Percentiles rank a stretch among this genome's conserved stretches.
These are phyloP conservation scores for Scatophagus argus DNA, from an alignment of 2,113 vertebrate species.

Conservation along the genomic window DNA sequence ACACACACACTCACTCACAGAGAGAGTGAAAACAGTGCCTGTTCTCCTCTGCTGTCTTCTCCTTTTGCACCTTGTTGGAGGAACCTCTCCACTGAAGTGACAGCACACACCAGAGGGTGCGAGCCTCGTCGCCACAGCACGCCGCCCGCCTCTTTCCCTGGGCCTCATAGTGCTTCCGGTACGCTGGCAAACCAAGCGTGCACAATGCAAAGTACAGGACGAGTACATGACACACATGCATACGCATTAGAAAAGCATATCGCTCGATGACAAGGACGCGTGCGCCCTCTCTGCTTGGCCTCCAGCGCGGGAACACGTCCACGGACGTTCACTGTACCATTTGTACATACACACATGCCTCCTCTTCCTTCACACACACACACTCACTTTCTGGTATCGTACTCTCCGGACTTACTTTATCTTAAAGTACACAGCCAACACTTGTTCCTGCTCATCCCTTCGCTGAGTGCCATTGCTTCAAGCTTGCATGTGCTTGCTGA, in stretches of 20 bases:
- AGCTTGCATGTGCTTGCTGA: slow-evolving; percentile 44
- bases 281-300: slow-evolving; percentile 9
- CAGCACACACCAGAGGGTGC: slow-evolving; percentile 70
- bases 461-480: slow-evolving; percentile 29
- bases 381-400: slow-evolving; percentile 12
- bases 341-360: slow-evolving; percentile 23
- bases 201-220: slow-evolving; percentile 37
- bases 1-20: slow-evolving; percentile 7
- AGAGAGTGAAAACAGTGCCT: slow-evolving; percentile 17
- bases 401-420: slow-evolving; percentile 7
- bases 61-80: slow-evolving; percentile 66
- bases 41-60: slow-evolving; percentile 65
- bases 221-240: slow-evolving; percentile 11
- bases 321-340: slow-evolving; percentile 21
- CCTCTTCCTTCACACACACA: slow-evolving; percentile 14
- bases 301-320: slow-evolving; percentile 6
- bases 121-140: slow-evolving; percentile 29
- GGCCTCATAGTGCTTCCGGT: slow-evolving; percentile 32
- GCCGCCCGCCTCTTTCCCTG: slow-evolving; percentile 4
- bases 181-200: slow-evolving; percentile 19
- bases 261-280: slow-evolving; percentile 11
- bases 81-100: slow-evolving; percentile 70
- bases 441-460: slow-evolving; percentile 14
- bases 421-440: slow-evolving; percentile 20
- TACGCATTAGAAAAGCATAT: slow-evolving; percentile 28